A percentile compares a stretch with the other conserved stretches of the same genome.
These are phyloP conservation scores for Scomber scombrus DNA, from an alignment of 2,113 vertebrate species.

Conservation along the genomic window DNA sequence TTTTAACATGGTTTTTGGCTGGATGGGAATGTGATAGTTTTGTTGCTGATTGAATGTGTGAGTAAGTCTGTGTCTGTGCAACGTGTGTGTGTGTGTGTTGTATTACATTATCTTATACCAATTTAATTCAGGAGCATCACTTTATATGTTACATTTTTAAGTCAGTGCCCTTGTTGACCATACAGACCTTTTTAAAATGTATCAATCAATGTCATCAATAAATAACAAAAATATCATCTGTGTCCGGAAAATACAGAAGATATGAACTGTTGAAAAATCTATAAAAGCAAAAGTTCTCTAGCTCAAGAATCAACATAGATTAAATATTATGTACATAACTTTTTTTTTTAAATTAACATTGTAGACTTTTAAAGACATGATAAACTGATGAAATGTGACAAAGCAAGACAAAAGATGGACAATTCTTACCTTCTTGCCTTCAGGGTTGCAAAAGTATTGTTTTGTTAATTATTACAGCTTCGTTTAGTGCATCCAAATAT, in stretches of 20 bases:
- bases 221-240: neutral
- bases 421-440: neutral
- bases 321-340: neutral
- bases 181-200: neutral
- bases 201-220: too few relatives aligned
- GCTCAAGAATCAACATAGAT: neutral
- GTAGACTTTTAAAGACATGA: neutral
- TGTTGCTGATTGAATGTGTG: conserved; percentile 4
- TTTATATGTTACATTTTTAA: neutral
- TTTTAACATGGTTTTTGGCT: conserved; percentile 33
- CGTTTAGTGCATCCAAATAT: neutral
- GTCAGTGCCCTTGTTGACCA: neutral
- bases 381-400: neutral
- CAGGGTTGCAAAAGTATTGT: neutral
- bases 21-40: conserved; percentile 41
- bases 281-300: neutral
- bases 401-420: neutral
- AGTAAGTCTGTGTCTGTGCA: neutral
- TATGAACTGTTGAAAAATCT: neutral
- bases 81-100: neutral
- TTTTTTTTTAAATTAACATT: neutral
- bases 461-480: conserved; percentile 6
- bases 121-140: neutral
- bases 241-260: neutral
- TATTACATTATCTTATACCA: neutral